Evolutionary conservation across 2,888 invertebrate genomes (phyloP).

Genomic region (Eudasyphora cyanicolor): DNA sequence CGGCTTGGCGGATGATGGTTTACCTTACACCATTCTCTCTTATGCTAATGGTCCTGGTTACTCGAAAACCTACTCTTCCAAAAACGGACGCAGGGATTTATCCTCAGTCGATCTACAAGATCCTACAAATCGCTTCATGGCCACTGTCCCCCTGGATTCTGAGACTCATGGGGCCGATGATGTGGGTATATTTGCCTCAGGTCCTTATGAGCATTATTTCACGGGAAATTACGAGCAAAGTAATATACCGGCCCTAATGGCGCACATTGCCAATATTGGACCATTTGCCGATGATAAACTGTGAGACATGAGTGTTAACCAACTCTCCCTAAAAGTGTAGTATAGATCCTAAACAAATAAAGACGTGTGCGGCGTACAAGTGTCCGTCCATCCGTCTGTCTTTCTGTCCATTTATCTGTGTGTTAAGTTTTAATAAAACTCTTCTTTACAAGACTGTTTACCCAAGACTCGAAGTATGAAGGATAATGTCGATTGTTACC

Average conservation of each 20-base stretch:
- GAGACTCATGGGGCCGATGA: slow-evolving; percentile 90
- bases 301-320: neutral
- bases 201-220: slow-evolving; percentile 89
- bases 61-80: slow-evolving; percentile 70
- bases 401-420: slow-evolving; percentile 19
- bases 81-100: slow-evolving; percentile 69
- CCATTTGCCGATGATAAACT: slow-evolving; percentile 69
- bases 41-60: slow-evolving; percentile 89
- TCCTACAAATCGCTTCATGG: slow-evolving; percentile 81
- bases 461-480: slow-evolving; percentile 46
- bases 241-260: slow-evolving; percentile 87
- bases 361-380: neutral
- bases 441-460: slow-evolving; percentile 36
- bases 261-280: slow-evolving; percentile 87
- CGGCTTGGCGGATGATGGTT: slow-evolving; percentile 82
- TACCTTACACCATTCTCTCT: slow-evolving; percentile 85
- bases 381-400: neutral
- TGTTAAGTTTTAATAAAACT: slow-evolving; percentile 55
- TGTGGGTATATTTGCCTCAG: slow-evolving; percentile 88
- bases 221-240: slow-evolving; percentile 89
- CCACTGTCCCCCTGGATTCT: slow-evolving; percentile 81
- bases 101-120: slow-evolving; percentile 66
- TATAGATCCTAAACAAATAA: slow-evolving; percentile 66
- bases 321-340: slow-evolving; percentile 35
- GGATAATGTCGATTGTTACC: slow-evolving; percentile 45